Conservation (phyloP, 2,888 invertebrate species). For the Formica aserva region DNA sequence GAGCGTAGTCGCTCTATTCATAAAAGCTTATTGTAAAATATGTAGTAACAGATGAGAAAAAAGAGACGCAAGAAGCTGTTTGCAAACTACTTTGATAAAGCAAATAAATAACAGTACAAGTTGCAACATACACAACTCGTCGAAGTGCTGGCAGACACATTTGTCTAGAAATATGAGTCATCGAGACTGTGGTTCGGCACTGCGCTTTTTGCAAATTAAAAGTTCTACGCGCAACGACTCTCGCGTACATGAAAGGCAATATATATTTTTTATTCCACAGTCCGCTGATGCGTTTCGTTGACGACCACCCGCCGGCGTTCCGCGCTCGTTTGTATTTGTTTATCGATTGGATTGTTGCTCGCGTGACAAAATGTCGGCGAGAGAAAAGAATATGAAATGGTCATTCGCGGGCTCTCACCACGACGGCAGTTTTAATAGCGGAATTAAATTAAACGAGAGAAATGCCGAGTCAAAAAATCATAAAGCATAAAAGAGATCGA, state of each 20-base stretch:
- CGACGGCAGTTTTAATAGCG: constrained; percentile 18
- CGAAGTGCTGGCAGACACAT: constrained; percentile 41
- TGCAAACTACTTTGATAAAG: constrained; percentile 22
- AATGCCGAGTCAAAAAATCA: constrained; percentile 29
- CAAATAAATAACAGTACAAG: constrained; percentile 47
- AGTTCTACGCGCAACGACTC: constrained; percentile 48
- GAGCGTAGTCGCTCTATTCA: not conserved
- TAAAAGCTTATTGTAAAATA: constrained; percentile 6
- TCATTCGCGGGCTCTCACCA: constrained; percentile 18
- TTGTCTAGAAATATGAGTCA: constrained; percentile 52
- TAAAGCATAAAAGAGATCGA: constrained; percentile 22
- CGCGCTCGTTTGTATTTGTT: constrained; percentile 52
- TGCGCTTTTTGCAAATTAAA: constrained; percentile 55
- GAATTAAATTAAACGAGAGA: constrained; percentile 46
- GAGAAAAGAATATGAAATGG: constrained; percentile 45
- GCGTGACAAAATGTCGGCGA: constrained; percentile 51
- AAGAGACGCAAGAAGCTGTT: not conserved
- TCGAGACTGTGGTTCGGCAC: constrained; percentile 42
- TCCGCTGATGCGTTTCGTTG: constrained; percentile 38
- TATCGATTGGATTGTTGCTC: constrained; percentile 51
- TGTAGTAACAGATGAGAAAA: not conserved
- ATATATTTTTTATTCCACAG: constrained; percentile 49
- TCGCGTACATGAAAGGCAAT: constrained; percentile 31
- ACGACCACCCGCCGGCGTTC: constrained; percentile 51
- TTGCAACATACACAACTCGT: constrained; percentile 48